Conservation (phyloP, 2,113 vertebrate genomes). For the Cacatua alba region DNA sequence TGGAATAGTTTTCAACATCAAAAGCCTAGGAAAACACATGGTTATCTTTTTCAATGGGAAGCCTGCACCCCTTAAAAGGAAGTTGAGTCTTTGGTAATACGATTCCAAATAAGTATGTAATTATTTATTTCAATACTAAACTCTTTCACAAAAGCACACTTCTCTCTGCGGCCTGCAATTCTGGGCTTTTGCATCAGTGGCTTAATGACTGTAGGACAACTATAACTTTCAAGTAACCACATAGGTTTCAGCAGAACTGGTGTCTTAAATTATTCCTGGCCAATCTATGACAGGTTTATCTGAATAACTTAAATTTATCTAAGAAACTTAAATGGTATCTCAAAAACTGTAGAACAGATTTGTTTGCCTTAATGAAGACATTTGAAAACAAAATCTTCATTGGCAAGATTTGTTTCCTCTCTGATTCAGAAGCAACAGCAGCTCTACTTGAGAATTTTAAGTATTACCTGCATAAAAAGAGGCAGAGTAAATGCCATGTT, state of each 20-base stretch:
- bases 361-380: neutral
- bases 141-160: neutral
- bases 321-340: neutral
- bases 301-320: neutral
- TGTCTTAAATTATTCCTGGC: neutral
- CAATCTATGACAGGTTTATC: neutral
- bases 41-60: slow-evolving; percentile 1
- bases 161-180: neutral
- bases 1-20: slow-evolving; percentile 42
- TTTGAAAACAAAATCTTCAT: neutral
- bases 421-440: neutral
- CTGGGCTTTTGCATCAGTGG: neutral
- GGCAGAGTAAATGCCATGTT: neutral
- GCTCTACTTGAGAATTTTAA: neutral
- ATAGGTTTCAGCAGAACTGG: neutral
- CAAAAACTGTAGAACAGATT: neutral
- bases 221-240: neutral
- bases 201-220: neutral
- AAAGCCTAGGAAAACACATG: neutral
- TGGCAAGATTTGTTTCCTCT: neutral
- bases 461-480: neutral
- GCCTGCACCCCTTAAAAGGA: neutral
- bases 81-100: slow-evolving; percentile 4
- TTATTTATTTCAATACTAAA: slow-evolving; percentile 17
- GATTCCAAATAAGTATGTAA: slow-evolving; percentile 28